Evolutionary conservation across 2,888 invertebrate species (phyloP).

Genomic region (Eilema depressum): DNA sequence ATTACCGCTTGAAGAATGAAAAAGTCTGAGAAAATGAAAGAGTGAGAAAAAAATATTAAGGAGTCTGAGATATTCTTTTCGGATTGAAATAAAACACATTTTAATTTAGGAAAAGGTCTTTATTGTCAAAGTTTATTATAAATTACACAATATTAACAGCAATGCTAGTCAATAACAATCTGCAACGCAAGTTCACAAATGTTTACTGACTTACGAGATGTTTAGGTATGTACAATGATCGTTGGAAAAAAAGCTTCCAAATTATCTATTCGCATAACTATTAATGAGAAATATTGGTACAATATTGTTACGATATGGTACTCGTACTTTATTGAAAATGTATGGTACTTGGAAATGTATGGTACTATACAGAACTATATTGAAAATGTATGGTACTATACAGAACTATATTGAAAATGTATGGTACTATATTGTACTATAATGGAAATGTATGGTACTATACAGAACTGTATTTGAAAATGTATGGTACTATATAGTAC

Average conservation of each 20-base stretch:
- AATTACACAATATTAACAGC: conserved; percentile 76
- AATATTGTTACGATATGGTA: not conserved
- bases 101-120: conserved; percentile 74
- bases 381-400: too few relatives aligned
- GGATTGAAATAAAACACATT: conserved; percentile 18
- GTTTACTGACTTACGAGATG: conserved; percentile 56
- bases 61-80: too few relatives aligned
- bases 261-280: conserved; percentile 27
- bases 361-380: not conserved
- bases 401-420: too few relatives aligned
- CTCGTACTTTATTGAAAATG: not conserved
- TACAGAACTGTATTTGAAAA: too few relatives aligned
- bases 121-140: conserved; percentile 78
- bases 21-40: too few relatives aligned
- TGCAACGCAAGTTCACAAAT: conserved; percentile 60
- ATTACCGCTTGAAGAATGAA: too few relatives aligned
- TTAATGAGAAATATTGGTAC: not conserved
- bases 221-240: conserved; percentile 54
- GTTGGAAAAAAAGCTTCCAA: conserved; percentile 57
- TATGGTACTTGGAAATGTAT: not conserved
- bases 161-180: conserved; percentile 55
- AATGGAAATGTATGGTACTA: too few relatives aligned
- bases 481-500: too few relatives aligned
- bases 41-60: too few relatives aligned
- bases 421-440: too few relatives aligned